Percentiles rank a stretch among this genome's conserved stretches.
These are phyloP conservation scores for Delphinapterus leucas DNA, from an alignment of 2,113 vertebrate genomes.

Conservation along the genomic window DNA sequence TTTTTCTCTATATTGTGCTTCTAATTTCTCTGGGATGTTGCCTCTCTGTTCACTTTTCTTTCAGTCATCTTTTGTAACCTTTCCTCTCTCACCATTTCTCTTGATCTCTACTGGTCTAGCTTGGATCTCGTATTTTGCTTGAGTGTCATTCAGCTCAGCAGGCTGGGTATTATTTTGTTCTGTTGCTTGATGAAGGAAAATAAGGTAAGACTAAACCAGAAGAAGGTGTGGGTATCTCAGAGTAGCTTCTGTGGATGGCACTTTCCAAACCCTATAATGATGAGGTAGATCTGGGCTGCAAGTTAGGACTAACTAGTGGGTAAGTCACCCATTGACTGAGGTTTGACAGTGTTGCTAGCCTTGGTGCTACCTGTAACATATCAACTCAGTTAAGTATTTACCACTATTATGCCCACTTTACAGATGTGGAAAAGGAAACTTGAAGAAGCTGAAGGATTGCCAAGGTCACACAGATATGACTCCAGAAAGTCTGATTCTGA, in stretches of 20 bases:
- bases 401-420: neutral
- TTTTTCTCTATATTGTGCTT: neutral
- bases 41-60: neutral
- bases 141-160: neutral
- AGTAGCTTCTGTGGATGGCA: neutral
- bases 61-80: neutral
- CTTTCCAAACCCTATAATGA: neutral
- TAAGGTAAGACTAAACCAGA: neutral
- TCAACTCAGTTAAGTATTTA: neutral
- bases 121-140: neutral
- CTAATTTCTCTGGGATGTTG: neutral
- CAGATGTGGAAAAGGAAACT: neutral
- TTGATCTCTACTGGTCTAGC: neutral
- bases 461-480: neutral
- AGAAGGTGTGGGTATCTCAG: neutral
- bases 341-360: neutral
- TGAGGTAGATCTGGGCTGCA: neutral
- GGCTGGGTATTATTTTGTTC: neutral
- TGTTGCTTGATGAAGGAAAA: neutral
- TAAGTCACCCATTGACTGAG: neutral
- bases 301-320: neutral
- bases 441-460: neutral
- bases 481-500: neutral
- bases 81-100: neutral
- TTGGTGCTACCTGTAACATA: neutral